A percentile compares a stretch with the other conserved stretches of the same genome.
Evolutionary conservation across 2,888 invertebrate species (phyloP).

Genomic region (Meloe dianella): DNA sequence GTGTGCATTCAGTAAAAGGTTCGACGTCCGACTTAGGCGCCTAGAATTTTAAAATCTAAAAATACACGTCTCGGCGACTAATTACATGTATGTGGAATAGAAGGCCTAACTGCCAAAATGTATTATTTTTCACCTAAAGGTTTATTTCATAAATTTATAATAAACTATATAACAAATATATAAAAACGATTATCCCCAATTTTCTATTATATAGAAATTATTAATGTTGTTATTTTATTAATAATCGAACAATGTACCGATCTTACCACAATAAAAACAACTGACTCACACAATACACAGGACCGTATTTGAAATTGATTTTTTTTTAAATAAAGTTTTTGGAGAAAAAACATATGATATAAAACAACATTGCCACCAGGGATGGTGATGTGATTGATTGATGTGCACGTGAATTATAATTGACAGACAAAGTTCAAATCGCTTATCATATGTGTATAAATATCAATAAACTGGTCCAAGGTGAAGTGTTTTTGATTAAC

Average conservation of each 20-base stretch:
- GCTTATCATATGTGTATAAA: neutral
- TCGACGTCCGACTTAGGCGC: constrained; percentile 59
- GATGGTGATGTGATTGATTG: too few species aligned
- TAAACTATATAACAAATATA: neutral
- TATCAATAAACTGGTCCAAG: constrained; percentile 9
- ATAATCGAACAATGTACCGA: constrained; percentile 9
- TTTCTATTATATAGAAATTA: constrained; percentile 9
- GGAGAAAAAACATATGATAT: too few species aligned
- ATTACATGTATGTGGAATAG: constrained; percentile 58
- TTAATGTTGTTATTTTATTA: too few species aligned
- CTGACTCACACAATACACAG: constrained; percentile 33
- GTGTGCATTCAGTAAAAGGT: constrained; percentile 53
- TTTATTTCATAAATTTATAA: constrained; percentile 13
- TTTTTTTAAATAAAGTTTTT: too few species aligned
- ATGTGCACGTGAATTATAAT: constrained; percentile 5
- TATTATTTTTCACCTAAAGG: constrained; percentile 23
- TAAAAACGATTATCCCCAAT: neutral
- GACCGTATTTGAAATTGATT: constrained; percentile 16
- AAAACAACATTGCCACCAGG: too few species aligned
- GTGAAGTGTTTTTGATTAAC: constrained; percentile 2
- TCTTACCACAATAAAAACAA: constrained; percentile 33
- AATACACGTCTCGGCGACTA: constrained; percentile 58
- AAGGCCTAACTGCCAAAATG: constrained; percentile 56
- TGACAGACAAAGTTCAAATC: neutral
- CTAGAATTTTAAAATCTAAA: constrained; percentile 59